A percentile compares a stretch with the other conserved stretches of the same genome.
These are phyloP conservation scores for Uromys caudimaculatus DNA, from an alignment of 2,797 vertebrate genomes.

Conservation along the genomic window DNA sequence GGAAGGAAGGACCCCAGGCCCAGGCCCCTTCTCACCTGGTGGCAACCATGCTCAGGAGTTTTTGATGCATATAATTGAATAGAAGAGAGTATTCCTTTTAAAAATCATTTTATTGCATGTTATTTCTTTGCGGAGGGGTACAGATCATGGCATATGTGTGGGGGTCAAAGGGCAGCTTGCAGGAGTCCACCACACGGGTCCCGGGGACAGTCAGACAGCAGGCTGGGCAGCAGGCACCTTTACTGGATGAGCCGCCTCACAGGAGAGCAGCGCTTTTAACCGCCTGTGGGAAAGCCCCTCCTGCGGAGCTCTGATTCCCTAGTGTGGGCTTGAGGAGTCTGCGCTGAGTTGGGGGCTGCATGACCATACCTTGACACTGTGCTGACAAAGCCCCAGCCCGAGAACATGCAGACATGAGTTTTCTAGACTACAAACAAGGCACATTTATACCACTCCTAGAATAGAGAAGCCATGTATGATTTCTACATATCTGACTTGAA, in stretches of 20 bases:
- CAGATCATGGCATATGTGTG: no score
- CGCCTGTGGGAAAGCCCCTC: background rate
- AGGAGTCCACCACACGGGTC: background rate
- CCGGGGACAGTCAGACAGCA: background rate
- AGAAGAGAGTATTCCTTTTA: background rate
- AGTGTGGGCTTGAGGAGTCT: background rate
- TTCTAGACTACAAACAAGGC: background rate
- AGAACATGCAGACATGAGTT: background rate
- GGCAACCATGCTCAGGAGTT: background rate
- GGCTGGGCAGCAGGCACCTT: background rate
- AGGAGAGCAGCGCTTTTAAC: background rate
- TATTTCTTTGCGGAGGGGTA: background rate
- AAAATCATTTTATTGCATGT: background rate
- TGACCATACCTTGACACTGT: background rate
- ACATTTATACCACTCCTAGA: background rate
- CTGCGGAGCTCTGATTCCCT: background rate
- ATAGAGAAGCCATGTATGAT: background rate
- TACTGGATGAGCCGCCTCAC: background rate
- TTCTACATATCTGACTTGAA: slow-evolving; percentile 48
- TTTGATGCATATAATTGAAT: background rate
- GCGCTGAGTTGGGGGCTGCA: rapidly evolving
- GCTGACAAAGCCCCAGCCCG: background rate
- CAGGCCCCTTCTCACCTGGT: background rate
- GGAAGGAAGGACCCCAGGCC: background rate
- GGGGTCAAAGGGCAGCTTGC: no score